A percentile compares a stretch with the other conserved stretches of the same genome.
phyloP scores from a whole-genome alignment of 2,113 vertebrate species.

The Syngnathoides biaculeatus region DNA sequence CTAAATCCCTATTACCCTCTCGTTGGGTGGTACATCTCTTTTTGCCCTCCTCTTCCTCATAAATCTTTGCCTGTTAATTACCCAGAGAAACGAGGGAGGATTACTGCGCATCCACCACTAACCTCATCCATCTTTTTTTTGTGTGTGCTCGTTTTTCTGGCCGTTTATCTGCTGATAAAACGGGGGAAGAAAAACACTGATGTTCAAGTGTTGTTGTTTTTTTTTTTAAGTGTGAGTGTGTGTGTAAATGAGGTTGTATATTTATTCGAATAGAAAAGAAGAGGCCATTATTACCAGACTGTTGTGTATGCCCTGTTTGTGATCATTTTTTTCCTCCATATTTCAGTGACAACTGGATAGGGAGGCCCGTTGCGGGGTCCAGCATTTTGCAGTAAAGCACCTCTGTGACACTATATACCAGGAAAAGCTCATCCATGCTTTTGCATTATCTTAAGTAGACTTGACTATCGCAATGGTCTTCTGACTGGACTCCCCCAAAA shows the following conservation, averaged over 20 bases:
- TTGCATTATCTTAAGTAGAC: too few species aligned
- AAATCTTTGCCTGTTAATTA: constrained; percentile 53
- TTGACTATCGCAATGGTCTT: too few species aligned
- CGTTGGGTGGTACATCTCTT: constrained; percentile 43
- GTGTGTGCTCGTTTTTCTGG: constrained; percentile 34
- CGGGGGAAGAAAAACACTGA: constrained; percentile 21
- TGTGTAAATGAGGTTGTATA: neutral
- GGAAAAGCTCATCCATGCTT: too few species aligned
- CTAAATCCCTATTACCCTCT: constrained; percentile 51
- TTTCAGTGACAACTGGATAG: neutral
- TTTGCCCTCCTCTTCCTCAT: constrained; percentile 42
- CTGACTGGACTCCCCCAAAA: too few species aligned
- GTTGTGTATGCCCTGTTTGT: neutral
- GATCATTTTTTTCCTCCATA: neutral
- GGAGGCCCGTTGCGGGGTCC: neutral
- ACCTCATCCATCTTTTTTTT: constrained; percentile 49
- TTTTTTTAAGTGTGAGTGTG: constrained; percentile 8
- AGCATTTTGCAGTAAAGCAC: neutral
- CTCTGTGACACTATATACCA: too few species aligned
- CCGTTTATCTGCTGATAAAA: constrained; percentile 38
- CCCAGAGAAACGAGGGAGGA: constrained; percentile 44
- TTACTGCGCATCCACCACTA: constrained; percentile 43
- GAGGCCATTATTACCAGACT: constrained; percentile 7
- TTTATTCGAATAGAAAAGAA: constrained; percentile 26
- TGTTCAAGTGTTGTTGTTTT: constrained; percentile 33